Evolutionary conservation across 2,888 invertebrate genomes (phyloP).

Genomic region (Calliopum simillimum): DNA sequence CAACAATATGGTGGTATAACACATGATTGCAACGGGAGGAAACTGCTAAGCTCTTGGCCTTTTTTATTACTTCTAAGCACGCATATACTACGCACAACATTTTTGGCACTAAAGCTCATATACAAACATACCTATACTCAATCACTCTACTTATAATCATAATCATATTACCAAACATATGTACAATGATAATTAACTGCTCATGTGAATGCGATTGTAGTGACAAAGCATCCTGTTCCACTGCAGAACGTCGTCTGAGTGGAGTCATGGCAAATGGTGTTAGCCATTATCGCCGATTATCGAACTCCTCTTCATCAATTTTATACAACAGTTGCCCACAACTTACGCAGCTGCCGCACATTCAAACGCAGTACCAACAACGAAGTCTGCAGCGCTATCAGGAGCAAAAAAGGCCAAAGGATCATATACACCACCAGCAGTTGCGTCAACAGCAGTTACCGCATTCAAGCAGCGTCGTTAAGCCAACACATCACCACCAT

Average conservation of each 20-base stretch:
- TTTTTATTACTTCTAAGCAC: too few relatives aligned
- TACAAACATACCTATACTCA: background rate
- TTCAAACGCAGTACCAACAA: slow-evolving; percentile 34
- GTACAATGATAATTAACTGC: slow-evolving; percentile 63
- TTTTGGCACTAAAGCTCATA: background rate
- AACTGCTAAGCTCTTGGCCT: too few relatives aligned
- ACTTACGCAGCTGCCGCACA: slow-evolving; percentile 46
- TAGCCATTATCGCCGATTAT: slow-evolving; percentile 52
- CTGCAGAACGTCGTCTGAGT: slow-evolving; percentile 48
- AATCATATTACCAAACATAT: slow-evolving; percentile 34
- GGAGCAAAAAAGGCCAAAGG: slow-evolving; percentile 38
- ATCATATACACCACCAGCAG: slow-evolving; percentile 10
- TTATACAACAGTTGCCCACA: slow-evolving; percentile 65
- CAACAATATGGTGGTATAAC: too few relatives aligned
- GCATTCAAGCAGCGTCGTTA: slow-evolving; percentile 46
- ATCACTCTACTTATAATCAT: background rate
- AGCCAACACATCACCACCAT: too few relatives aligned
- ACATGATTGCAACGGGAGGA: too few relatives aligned
- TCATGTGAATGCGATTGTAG: slow-evolving; percentile 65
- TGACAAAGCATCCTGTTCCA: slow-evolving; percentile 52
- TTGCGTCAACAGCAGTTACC: slow-evolving; percentile 42
- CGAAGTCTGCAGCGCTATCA: slow-evolving; percentile 36
- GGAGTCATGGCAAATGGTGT: slow-evolving; percentile 60
- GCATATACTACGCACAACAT: background rate
- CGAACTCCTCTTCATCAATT: slow-evolving; percentile 58